Conservation (phyloP, 2,113 vertebrate species). For the Pelodiscus sinensis region DNA sequence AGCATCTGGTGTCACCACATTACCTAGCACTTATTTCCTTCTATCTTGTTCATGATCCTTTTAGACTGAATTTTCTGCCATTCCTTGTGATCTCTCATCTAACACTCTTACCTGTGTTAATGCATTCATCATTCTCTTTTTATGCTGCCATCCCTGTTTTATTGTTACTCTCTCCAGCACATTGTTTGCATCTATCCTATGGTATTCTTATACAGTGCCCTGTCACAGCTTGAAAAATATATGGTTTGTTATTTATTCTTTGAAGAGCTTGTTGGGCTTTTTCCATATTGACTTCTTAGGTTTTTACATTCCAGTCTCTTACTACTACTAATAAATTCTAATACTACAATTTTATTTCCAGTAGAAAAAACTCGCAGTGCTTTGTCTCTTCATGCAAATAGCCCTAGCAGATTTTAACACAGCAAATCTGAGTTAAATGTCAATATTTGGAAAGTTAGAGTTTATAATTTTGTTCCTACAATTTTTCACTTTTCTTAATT, state of each 20-base stretch:
- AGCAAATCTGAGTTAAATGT: conserved; percentile 1
- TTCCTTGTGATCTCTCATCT: conserved; percentile 48
- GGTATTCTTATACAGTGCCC: conserved; percentile 66
- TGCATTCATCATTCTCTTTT: conserved; percentile 62
- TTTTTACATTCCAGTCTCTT: conserved; percentile 25
- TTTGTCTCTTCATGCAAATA: background rate
- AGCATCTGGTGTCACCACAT: conserved; percentile 42
- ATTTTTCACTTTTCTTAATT: background rate
- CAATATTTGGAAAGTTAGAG: conserved; percentile 9
- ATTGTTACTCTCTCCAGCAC: conserved; percentile 56
- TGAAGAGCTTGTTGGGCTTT: conserved; percentile 47
- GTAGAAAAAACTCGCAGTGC: background rate
- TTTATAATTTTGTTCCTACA: background rate
- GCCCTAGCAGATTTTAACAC: background rate
- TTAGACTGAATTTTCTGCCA: conserved; percentile 44
- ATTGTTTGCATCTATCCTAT: conserved; percentile 62
- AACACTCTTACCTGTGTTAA: conserved; percentile 57
- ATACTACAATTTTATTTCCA: background rate
- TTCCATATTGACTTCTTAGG: conserved; percentile 46
- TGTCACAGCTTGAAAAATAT: conserved; percentile 65
- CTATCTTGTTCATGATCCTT: conserved; percentile 21
- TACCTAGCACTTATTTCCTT: conserved; percentile 31
- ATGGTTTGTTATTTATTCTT: conserved; percentile 58
- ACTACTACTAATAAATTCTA: conserved; percentile 55
- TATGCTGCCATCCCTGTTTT: conserved; percentile 56